These are phyloP conservation scores for Euspilapteryx auroguttella DNA, from an alignment of 2,888 invertebrate species.

Conservation along the genomic window DNA sequence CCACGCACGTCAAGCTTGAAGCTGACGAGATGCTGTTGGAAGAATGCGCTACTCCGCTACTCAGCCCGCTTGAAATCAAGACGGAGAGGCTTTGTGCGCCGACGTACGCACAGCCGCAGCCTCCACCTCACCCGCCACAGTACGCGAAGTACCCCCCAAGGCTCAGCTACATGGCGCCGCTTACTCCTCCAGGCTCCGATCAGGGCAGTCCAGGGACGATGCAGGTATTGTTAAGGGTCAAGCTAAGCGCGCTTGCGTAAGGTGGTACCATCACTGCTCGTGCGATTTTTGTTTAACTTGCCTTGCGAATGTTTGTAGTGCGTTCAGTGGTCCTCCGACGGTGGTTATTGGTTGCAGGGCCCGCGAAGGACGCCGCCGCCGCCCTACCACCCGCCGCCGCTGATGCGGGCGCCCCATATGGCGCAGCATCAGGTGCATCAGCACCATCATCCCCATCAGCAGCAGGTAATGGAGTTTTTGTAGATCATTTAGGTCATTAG, in stretches of 20 bases:
- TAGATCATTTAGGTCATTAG: too few relatives aligned
- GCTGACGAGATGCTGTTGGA: conserved; percentile 64
- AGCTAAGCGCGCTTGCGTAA: conserved; percentile 3
- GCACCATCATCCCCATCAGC: conserved; percentile 23
- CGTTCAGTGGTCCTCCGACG: neutral
- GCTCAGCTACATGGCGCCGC: conserved; percentile 76
- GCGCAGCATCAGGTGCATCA: conserved; percentile 21
- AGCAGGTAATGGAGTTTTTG: conserved; percentile 3
- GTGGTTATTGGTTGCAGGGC: conserved; percentile 27
- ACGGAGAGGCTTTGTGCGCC: conserved; percentile 70
- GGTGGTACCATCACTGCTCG: conserved; percentile 42
- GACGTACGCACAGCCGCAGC: conserved; percentile 34
- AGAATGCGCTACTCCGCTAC: conserved; percentile 68
- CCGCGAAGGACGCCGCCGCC: conserved; percentile 75
- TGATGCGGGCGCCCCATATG: conserved; percentile 28
- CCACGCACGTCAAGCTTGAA: conserved; percentile 78
- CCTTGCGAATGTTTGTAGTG: conserved; percentile 13
- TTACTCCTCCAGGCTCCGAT: conserved; percentile 87
- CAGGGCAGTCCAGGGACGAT: conserved; percentile 79
- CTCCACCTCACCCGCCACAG: conserved; percentile 24
- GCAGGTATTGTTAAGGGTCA: too few relatives aligned
- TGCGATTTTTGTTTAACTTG: conserved; percentile 23
- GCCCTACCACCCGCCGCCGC: conserved; percentile 69
- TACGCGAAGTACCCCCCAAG: conserved; percentile 50
- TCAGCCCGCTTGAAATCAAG: conserved; percentile 80